These are phyloP conservation scores for Enteromius trimaculatus DNA, from an alignment of 2,797 vertebrate species.

Conservation along the genomic window DNA sequence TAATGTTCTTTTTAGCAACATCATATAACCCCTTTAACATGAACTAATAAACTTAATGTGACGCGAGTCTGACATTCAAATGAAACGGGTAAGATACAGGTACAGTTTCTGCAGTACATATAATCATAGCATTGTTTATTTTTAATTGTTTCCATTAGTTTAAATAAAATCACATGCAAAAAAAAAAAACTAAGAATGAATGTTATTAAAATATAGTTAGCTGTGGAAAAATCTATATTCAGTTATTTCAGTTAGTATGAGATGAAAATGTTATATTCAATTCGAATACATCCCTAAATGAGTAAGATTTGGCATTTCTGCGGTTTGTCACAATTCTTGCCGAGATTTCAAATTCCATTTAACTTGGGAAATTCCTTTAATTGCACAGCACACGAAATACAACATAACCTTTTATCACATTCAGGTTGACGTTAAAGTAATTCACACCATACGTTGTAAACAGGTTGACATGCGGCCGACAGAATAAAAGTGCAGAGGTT, in stretches of 20 bases:
- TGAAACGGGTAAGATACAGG: neutral
- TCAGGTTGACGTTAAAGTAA: neutral
- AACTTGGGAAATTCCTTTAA: neutral
- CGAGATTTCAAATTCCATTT: neutral
- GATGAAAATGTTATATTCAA: neutral
- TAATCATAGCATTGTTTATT: too few relatives aligned
- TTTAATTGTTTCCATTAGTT: too few relatives aligned
- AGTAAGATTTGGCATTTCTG: neutral
- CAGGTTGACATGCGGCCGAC: neutral
- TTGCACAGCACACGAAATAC: neutral
- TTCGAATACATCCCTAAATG: neutral
- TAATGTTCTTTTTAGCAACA: too few relatives aligned
- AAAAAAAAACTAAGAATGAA: too few relatives aligned
- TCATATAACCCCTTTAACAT: neutral
- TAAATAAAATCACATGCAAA: too few relatives aligned
- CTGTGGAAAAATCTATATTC: neutral
- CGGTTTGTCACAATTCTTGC: neutral
- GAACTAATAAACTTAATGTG: neutral
- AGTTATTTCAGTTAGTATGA: neutral
- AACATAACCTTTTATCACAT: neutral
- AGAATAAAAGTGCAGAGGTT: neutral
- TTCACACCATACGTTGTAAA: neutral
- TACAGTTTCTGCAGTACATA: too few relatives aligned
- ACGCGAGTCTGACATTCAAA: neutral
- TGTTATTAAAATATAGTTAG: neutral